Base-by-base conservation (phyloP, 2,113 vertebrate species). In the Centropristis striata region DNA sequence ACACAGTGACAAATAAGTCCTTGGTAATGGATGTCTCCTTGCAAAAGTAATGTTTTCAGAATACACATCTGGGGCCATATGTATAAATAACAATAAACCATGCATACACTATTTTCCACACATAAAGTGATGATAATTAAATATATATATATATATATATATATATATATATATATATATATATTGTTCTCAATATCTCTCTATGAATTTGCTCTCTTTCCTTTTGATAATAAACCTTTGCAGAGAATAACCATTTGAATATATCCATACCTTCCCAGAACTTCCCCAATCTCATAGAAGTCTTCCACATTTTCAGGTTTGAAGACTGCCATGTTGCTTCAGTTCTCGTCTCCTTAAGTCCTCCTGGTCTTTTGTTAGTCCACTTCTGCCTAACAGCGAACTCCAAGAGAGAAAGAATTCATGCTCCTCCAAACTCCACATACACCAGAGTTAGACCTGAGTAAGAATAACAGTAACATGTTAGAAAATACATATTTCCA, bases 271-370 rank as follows among this genome's bases (percentile, higher is more conserved):
- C 96, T 96, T 86, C 96, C 96, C 78, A 97, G 75, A n/a, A 89
- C 78, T 37, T 95, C 95, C 58, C 94, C 95, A 4, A 97, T 94
- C 78, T 96, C 95, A 2, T 96, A 97, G n/a, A 95, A 84, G 21
- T 97, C 96, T 63, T 96, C 96, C 78, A 97, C 95, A 0, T 89
- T 96, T 47, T 95, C 92, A 0, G 87, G 84, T 55, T 90, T 94
- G 58, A 93, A 88, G 5, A 88, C 1, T 0, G 93, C 90, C 92
- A 95, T 95, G 54, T 25, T 86, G 10, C 39, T 74, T 51, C 50
- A 18, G 37, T 78, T 79, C 50, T 25, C 46, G n/a, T n/a, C 18
- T 7, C 32, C 37, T 10, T 68, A 3, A 8, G 37, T 51, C 15
- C n/a, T 16, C 4, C 16, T 36, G 10, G 32, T 83, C 50, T 12